Base-by-base conservation (phyloP, 2,888 invertebrate species). In the Hydropsyche betteni region DNA sequence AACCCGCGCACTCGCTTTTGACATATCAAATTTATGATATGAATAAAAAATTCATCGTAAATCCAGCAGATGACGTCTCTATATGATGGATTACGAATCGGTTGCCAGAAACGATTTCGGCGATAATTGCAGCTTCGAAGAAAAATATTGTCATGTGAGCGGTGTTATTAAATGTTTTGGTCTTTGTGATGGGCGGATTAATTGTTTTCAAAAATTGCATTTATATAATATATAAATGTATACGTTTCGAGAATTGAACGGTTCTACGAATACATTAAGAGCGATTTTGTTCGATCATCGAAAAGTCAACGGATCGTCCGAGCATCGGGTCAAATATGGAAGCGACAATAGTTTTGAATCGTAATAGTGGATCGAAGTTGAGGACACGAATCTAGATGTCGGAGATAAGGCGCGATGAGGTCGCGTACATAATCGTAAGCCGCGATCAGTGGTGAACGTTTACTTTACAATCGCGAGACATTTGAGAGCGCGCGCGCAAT, bases 281-380 rank as follows among this genome's bases (percentile, higher is more conserved):
- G 44, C 44, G 44, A 44, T 44, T 10, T 44, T 10, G 44, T 12
- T n/a, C 44, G 69, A 38, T 69, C 69, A 68, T 36, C 34, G 36
- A 68, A 68, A 68, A 34, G 24, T 68, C 34, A 24, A 33, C 24
- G 4, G 34, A 70, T 69, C 69, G 74, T 75, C 58, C 36, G 69
- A 44, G 53, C 38, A 52, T 38, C 61, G 36, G 71, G 12, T 76
- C 78, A 53, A 71, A 78, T 78, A 78, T 78, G 78, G 78, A 75
- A 74, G 76, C 73, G 75, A 75, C 78, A 78, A 78, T 69, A 75
- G 55, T 75, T 12, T 34, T 34, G 64, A 64, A 64, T 12, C n/a
- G 74, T 77, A 76, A 76, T 78, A 74, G 74, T 75, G 75, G 76
- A 75, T 68, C 75, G 75, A 71, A 7, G 33, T 71, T 64, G 73